phyloP scores from a whole-genome alignment of 1,140 invertebrate species.

The Cydia amplana region DNA sequence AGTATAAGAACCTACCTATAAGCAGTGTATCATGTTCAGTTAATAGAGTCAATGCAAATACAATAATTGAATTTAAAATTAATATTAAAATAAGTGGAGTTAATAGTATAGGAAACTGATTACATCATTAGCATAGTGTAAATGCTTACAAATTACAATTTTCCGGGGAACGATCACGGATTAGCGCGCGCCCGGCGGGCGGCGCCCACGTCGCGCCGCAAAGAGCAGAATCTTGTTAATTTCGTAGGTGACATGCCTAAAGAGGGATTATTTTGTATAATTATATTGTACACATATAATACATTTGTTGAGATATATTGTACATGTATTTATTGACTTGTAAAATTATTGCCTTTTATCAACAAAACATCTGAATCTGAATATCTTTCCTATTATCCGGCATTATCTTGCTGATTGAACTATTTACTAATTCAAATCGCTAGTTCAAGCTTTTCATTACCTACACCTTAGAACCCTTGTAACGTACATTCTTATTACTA shows the following conservation, averaged over 20 bases:
- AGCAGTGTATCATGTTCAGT: too few species aligned
- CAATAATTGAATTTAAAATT: too few species aligned
- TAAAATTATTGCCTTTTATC: too few species aligned
- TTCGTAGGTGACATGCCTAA: neutral
- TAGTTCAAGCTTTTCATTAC: too few species aligned
- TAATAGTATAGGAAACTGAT: neutral
- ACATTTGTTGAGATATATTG: too few species aligned
- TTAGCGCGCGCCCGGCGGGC: neutral
- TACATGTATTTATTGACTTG: too few species aligned
- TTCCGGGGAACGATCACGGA: constrained; percentile 7
- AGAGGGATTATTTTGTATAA: neutral
- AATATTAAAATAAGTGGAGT: neutral
- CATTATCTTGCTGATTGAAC: neutral
- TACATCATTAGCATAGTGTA: neutral
- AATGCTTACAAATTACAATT: constrained; percentile 6
- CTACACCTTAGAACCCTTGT: too few species aligned
- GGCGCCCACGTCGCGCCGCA: neutral
- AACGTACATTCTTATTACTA: too few species aligned
- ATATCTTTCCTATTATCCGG: neutral
- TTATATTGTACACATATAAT: too few species aligned
- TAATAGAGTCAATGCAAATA: too few species aligned
- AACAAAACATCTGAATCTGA: too few species aligned
- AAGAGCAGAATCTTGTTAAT: neutral
- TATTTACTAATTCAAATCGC: neutral
- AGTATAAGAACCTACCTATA: too few species aligned